A percentile compares a stretch with the other conserved stretches of the same genome.
Conservation (phyloP, 2,888 invertebrate genomes). For the Protonemura montana region DNA sequence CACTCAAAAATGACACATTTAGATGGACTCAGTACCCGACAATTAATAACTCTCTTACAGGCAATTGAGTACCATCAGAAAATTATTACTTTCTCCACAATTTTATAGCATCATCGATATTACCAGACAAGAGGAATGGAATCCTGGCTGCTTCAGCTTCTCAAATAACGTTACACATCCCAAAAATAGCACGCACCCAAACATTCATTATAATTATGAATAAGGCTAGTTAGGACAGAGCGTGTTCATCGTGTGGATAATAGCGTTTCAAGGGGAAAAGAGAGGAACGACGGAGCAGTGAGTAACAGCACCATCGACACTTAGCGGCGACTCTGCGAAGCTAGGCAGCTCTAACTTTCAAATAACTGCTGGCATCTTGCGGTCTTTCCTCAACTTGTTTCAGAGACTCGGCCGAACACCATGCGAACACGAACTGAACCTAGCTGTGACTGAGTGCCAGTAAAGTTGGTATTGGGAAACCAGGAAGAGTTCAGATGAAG, state of each 20-base stretch:
- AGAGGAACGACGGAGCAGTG: neutral
- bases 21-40: too few relatives aligned
- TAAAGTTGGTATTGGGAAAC: too few relatives aligned
- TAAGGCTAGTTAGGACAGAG: neutral
- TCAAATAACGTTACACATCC: neutral
- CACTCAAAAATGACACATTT: too few relatives aligned
- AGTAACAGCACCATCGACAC: neutral
- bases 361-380: constrained; percentile 12
- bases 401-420: neutral
- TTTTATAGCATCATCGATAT: too few relatives aligned
- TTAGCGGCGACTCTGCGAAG: neutral
- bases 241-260: neutral
- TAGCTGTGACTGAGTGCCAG: too few relatives aligned
- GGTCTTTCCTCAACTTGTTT: neutral
- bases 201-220: neutral
- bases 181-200: neutral
- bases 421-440: too few relatives aligned
- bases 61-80: too few relatives aligned
- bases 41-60: too few relatives aligned
- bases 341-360: neutral
- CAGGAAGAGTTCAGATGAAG: too few relatives aligned
- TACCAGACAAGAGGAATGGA: too few relatives aligned
- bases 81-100: too few relatives aligned
- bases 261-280: neutral
- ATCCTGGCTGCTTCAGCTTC: neutral